A percentile compares a stretch with the other conserved stretches of the same genome.
phyloP scores from a whole-genome alignment of 2,797 vertebrate genomes.

The Zonotrichia albicollis region DNA sequence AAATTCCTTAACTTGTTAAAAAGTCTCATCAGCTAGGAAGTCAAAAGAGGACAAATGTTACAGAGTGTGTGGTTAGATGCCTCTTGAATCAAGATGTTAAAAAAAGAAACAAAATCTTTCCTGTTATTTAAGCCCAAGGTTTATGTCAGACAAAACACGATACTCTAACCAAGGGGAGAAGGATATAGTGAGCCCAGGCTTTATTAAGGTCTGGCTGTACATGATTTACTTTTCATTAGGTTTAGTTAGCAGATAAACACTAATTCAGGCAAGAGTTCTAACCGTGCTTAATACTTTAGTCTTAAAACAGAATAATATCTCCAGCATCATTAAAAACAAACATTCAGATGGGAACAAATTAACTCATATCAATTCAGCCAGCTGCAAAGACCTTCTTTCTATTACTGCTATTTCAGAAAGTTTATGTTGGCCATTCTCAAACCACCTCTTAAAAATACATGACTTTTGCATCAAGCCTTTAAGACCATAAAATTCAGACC shows the following conservation, averaged over 20 bases:
- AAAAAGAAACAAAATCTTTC: background rate
- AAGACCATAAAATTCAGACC: background rate
- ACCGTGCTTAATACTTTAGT: background rate
- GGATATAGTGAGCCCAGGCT: background rate
- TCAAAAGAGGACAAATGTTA: slow-evolving; percentile 1
- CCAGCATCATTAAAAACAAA: slow-evolving; percentile 45
- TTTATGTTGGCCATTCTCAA: background rate
- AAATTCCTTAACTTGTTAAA: background rate
- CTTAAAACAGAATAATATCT: slow-evolving; percentile 30
- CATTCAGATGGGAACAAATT: slow-evolving; percentile 38
- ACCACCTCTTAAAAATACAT: background rate
- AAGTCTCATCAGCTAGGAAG: background rate
- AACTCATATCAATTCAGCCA: slow-evolving; percentile 13
- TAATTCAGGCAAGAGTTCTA: slow-evolving; percentile 22
- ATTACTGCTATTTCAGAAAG: background rate
- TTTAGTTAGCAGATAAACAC: slow-evolving; percentile 44
- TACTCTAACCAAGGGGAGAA: background rate
- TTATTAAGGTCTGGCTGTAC: slow-evolving; percentile 8
- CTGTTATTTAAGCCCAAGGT: slow-evolving; percentile 13
- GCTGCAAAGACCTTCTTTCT: background rate
- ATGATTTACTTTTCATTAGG: slow-evolving; percentile 49
- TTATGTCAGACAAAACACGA: background rate
- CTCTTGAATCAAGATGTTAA: background rate
- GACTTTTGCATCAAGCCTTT: background rate
- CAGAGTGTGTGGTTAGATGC: background rate